phyloP scores from a whole-genome alignment of 30 jellyfish, hydroid and myxozoan species.

The Haliclystus octoradiatus region DNA sequence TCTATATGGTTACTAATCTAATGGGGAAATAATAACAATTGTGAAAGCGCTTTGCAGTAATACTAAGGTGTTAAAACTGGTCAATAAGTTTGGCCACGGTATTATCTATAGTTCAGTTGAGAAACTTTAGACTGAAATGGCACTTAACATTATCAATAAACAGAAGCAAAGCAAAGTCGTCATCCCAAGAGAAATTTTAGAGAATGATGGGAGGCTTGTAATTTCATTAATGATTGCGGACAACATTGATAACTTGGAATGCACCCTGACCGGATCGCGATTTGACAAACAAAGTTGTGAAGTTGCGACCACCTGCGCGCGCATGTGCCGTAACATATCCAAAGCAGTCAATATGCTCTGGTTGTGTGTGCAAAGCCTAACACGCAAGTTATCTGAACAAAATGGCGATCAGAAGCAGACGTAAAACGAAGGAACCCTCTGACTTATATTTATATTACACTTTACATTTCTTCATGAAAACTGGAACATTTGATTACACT shows the following conservation, averaged over 20 bases:
- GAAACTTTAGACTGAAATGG: constrained; percentile 18
- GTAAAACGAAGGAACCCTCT: too few species aligned
- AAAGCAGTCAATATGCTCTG: too few species aligned
- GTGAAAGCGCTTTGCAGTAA: constrained; percentile 25
- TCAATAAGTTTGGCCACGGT: constrained; percentile 21
- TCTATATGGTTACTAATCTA: constrained; percentile 16
- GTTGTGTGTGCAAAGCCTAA: too few species aligned
- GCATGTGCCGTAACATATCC: too few species aligned
- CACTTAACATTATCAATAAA: constrained; percentile 14
- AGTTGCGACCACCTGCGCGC: too few species aligned
- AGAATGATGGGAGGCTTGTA: neutral
- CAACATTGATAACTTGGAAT: constrained; percentile 13
- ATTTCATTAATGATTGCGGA: constrained; percentile 7
- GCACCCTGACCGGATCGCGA: constrained; percentile 11
- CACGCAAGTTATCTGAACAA: too few species aligned
- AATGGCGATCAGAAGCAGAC: too few species aligned
- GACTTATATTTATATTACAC: too few species aligned
- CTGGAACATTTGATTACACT: too few species aligned
- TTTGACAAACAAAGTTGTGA: too few species aligned
- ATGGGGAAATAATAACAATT: constrained; percentile 13
- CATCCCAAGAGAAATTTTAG: constrained; percentile 2
- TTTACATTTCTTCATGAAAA: too few species aligned
- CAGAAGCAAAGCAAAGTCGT: constrained; percentile 12
- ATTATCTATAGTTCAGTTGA: constrained; percentile 17
- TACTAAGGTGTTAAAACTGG: constrained; percentile 21